These are phyloP conservation scores for Notoglanidium macrostoma DNA, from an alignment of 2,797 vertebrate species.

Conservation along the genomic window DNA sequence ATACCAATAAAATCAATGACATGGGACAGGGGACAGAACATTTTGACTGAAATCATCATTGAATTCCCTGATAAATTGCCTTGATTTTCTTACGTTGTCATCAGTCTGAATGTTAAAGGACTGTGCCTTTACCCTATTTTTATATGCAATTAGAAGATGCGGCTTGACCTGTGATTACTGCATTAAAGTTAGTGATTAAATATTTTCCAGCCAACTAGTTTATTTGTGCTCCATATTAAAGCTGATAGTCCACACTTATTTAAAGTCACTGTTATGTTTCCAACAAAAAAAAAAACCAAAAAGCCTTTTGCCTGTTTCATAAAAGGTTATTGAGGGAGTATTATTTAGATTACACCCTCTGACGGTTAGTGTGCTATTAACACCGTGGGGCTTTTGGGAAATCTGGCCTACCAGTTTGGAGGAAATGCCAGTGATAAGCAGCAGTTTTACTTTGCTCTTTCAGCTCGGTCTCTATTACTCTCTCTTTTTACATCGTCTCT, in stretches of 20 bases:
- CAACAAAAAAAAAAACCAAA: not conserved
- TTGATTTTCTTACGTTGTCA: not conserved
- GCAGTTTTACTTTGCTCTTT: slow-evolving; percentile 47
- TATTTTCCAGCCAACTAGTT: not conserved
- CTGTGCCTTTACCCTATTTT: too few species aligned
- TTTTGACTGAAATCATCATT: not conserved
- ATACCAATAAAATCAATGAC: not conserved
- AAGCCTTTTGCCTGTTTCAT: not conserved
- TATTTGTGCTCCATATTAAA: not conserved
- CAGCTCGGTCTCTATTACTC: slow-evolving; percentile 33
- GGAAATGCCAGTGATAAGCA: slow-evolving; percentile 17
- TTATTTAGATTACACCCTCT: not conserved
- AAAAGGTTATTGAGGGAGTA: not conserved
- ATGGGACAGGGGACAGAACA: not conserved
- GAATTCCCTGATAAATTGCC: not conserved
- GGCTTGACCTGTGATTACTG: not conserved
- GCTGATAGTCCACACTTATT: not conserved
- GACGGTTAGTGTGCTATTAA: slow-evolving; percentile 12
- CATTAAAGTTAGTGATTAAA: not conserved
- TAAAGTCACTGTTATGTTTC: not conserved
- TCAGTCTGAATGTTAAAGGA: not conserved
- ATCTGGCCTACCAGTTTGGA: not conserved
- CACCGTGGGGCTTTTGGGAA: not conserved
- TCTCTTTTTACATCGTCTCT: slow-evolving; percentile 2
- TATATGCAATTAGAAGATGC: not conserved